A percentile compares a stretch with the other conserved stretches of the same genome.
Evolutionary conservation across 2,888 invertebrate genomes (phyloP).

Genomic region (Gibbula magus): DNA sequence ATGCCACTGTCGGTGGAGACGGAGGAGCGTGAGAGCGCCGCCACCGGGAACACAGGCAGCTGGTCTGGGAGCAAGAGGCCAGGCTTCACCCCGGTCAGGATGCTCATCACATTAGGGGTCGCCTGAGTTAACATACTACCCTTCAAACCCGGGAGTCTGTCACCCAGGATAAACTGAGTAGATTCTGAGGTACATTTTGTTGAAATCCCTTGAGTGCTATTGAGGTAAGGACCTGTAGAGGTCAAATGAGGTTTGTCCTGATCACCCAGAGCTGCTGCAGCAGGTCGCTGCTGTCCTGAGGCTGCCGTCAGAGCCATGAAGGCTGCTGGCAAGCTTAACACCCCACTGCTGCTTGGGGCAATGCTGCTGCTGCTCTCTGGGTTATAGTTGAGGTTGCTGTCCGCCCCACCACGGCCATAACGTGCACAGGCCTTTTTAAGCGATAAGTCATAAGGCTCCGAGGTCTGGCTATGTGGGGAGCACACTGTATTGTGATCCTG

Average conservation of each 20-base stretch:
- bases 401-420: background rate
- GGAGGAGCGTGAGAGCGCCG: slow-evolving; percentile 10
- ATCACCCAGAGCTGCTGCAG: background rate
- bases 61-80: background rate
- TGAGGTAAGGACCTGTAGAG: slow-evolving; percentile 17
- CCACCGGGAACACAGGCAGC: background rate
- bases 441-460: slow-evolving; percentile 30
- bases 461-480: slow-evolving; percentile 18
- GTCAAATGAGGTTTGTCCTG: slow-evolving; percentile 23
- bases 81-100: slow-evolving; percentile 11
- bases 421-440: slow-evolving; percentile 24
- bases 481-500: slow-evolving; percentile 23
- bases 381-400: slow-evolving; percentile 8
- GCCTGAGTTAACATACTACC: slow-evolving; percentile 12
- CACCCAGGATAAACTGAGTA: slow-evolving; percentile 2
- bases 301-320: background rate
- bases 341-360: background rate
- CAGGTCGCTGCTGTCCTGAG: slow-evolving; percentile 15
- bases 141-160: slow-evolving; percentile 4
- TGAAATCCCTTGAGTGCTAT: background rate
- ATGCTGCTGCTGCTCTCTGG: background rate
- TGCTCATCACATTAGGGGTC: slow-evolving; percentile 20
- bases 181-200: slow-evolving; percentile 12
- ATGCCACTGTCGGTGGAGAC: slow-evolving; percentile 26
- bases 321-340: background rate